Evolutionary conservation across 2,113 vertebrate species (phyloP).

Genomic region (Gracilinanus agilis): DNA sequence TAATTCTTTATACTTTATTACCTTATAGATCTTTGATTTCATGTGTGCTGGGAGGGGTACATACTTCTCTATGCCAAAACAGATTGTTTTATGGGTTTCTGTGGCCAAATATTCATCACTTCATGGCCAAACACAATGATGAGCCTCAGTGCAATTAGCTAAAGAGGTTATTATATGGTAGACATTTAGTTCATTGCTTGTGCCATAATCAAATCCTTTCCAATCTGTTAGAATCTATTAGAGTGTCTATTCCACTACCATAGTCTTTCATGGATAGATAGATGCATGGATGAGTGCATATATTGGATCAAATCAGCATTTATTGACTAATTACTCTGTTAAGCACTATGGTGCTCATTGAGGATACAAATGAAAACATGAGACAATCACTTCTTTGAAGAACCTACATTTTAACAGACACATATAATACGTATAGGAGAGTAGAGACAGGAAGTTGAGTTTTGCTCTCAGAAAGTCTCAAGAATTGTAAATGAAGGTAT

Average conservation of each 20-base stretch:
- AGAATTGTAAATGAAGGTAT: background rate
- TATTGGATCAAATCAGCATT: background rate
- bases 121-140: background rate
- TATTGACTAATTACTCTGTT: background rate
- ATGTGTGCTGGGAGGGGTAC: background rate
- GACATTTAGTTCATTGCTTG: background rate
- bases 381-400: background rate
- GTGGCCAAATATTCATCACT: background rate
- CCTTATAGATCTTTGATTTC: background rate
- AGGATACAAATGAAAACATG: background rate
- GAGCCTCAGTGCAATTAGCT: background rate
- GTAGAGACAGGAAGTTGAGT: background rate
- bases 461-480: background rate
- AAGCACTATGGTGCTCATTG: background rate
- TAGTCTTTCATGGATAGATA: background rate
- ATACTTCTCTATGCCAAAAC: background rate
- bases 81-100: background rate
- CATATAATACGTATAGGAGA: background rate
- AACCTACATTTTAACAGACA: background rate
- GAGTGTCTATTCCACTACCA: background rate
- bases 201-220: background rate
- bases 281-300: background rate
- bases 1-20: background rate
- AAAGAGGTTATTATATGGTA: background rate
- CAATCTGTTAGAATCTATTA: background rate